Evolutionary conservation across 2,113 vertebrate species (phyloP).

Genomic region (Coptodon rendalli): DNA sequence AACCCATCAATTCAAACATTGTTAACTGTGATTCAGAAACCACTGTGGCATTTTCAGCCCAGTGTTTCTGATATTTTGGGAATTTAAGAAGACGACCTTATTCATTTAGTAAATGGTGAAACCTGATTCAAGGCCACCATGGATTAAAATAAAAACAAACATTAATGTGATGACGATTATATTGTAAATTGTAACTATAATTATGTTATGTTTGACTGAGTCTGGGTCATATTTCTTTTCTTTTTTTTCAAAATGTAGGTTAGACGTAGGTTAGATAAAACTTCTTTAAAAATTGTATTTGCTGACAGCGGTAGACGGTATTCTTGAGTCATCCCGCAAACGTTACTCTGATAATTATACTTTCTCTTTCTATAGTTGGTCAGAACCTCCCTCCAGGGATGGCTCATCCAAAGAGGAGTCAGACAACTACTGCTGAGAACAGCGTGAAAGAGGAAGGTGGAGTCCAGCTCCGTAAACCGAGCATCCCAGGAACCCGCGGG

Average conservation of each 20-base stretch:
- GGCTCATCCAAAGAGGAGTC: slow-evolving; percentile 87
- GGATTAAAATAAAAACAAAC: neutral
- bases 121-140: neutral
- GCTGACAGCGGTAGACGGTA: neutral
- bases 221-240: neutral
- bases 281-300: neutral
- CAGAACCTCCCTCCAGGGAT: slow-evolving; percentile 81
- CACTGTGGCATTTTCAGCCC: neutral
- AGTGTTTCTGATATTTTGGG: neutral
- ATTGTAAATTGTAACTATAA: neutral
- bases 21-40: neutral
- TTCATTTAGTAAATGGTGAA: neutral
- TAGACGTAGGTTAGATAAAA: neutral
- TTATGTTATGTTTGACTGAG: neutral
- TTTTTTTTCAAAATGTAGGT: neutral
- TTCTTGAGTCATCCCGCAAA: neutral
- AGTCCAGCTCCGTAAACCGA: slow-evolving; percentile 80
- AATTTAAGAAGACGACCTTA: neutral
- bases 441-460: slow-evolving; percentile 84
- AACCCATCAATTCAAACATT: neutral
- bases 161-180: neutral
- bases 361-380: slow-evolving; percentile 70
- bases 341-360: neutral
- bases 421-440: slow-evolving; percentile 84
- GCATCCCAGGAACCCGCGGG: slow-evolving; percentile 77